Conservation (phyloP, 2,888 invertebrate species). For the Encarsia formosa region DNA sequence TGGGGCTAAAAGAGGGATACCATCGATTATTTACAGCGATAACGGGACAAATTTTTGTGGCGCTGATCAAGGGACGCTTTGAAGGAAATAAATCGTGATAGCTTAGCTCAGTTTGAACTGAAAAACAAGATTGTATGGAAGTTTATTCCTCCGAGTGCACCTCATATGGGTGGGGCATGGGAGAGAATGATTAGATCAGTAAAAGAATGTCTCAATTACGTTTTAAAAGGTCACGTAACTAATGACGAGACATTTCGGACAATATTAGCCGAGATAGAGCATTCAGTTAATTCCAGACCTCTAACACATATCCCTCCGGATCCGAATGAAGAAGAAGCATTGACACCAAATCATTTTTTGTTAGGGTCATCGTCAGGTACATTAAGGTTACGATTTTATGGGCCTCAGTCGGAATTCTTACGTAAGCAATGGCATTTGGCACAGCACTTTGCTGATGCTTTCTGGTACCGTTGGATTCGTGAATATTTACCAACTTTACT, state of each 20-base stretch:
- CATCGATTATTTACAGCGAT: no score
- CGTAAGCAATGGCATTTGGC: not conserved
- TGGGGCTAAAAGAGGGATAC: not conserved
- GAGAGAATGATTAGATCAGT: not conserved
- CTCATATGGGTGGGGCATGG: slow-evolving; percentile 13
- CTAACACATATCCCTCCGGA: not conserved
- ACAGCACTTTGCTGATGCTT: not conserved
- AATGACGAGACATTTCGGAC: not conserved
- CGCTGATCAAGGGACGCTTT: no score
- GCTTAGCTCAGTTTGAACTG: not conserved
- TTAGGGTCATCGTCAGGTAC: not conserved
- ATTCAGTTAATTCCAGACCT: not conserved
- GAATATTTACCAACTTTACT: not conserved
- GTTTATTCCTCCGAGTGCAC: slow-evolving; percentile 5
- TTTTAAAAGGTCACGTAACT: not conserved
- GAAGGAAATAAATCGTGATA: not conserved
- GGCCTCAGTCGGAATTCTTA: not conserved
- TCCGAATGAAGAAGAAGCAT: not conserved
- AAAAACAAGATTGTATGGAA: not conserved
- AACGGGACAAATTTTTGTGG: no score
- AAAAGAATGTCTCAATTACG: not conserved
- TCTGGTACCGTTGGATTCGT: not conserved
- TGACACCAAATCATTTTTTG: slow-evolving; percentile 9
- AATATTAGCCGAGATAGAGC: not conserved
- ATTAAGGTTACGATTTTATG: not conserved